These are phyloP conservation scores for Amblyopsis rosae DNA, from an alignment of 2,113 vertebrate species.

Conservation along the genomic window DNA sequence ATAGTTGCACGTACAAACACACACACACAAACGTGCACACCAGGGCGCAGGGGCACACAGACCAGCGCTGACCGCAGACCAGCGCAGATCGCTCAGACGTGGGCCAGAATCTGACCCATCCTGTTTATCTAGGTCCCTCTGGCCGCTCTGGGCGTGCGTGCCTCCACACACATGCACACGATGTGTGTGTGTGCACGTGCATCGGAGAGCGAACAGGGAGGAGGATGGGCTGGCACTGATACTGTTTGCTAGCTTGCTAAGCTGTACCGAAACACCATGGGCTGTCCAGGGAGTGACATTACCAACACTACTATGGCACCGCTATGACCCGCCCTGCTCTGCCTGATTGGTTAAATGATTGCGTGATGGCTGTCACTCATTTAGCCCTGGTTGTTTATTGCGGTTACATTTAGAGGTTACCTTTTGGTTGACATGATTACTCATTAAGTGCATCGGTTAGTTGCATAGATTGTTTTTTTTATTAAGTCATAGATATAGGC, in stretches of 20 bases:
- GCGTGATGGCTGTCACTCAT: no score
- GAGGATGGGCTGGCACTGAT: conserved; percentile 42
- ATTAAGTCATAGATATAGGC: background rate
- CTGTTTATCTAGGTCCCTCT: conserved; percentile 34
- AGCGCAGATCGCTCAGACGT: conserved; percentile 38
- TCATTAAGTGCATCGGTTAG: no score
- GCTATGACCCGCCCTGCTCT: no score
- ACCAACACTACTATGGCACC: no score
- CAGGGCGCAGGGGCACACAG: conserved; percentile 6
- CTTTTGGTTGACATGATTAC: no score
- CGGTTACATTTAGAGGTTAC: no score
- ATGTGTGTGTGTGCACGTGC: conserved; percentile 14
- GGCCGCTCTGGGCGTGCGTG: conserved; percentile 20
- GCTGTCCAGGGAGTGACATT: background rate
- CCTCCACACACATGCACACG: background rate
- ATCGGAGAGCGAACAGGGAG: conserved; percentile 35
- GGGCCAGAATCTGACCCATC: conserved; percentile 49
- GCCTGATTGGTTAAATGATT: no score
- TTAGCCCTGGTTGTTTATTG: no score
- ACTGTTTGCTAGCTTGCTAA: conserved; percentile 49
- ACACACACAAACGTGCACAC: background rate
- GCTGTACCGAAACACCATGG: conserved; percentile 50
- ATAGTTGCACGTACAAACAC: no score
- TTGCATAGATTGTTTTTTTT: background rate
- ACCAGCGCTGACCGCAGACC: conserved; percentile 33